Conservation (phyloP, 2,888 invertebrate genomes). For the Mimachlamys varia region DNA sequence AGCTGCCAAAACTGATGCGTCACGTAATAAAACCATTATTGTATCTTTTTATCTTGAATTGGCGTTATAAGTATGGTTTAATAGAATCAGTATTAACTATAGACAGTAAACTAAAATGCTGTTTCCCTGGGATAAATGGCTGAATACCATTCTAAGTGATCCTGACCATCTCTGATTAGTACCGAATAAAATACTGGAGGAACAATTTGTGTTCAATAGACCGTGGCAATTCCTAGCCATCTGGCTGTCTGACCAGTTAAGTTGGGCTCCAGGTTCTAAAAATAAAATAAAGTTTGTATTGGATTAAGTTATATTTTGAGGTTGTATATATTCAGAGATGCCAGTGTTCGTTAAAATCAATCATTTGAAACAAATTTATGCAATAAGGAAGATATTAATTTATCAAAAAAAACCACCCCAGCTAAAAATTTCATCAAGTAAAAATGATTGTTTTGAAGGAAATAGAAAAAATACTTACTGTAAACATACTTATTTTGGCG, state of each 20-base stretch:
- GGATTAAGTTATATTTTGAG: background rate
- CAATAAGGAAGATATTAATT: too few relatives aligned
- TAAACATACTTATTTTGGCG: too few relatives aligned
- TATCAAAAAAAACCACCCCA: too few relatives aligned
- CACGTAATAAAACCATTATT: background rate
- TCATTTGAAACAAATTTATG: too few relatives aligned
- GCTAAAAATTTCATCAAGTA: too few relatives aligned
- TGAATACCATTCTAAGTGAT: background rate
- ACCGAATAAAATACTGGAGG: background rate
- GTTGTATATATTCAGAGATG: too few relatives aligned
- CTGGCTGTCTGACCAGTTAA: background rate
- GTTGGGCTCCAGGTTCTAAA: background rate
- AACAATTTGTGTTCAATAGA: background rate
- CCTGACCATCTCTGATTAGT: background rate
- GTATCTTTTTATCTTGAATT: background rate
- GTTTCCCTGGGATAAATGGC: background rate
- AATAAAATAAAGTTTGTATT: background rate
- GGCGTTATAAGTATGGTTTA: background rate
- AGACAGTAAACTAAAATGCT: background rate
- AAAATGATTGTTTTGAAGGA: too few relatives aligned
- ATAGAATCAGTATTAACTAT: background rate
- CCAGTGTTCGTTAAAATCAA: too few relatives aligned
- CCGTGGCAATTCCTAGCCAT: background rate
- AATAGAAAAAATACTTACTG: too few relatives aligned
- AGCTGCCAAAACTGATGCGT: background rate